phyloP scores from a whole-genome alignment of 2,113 vertebrate species.

The Boulengerochromis microlepis region DNA sequence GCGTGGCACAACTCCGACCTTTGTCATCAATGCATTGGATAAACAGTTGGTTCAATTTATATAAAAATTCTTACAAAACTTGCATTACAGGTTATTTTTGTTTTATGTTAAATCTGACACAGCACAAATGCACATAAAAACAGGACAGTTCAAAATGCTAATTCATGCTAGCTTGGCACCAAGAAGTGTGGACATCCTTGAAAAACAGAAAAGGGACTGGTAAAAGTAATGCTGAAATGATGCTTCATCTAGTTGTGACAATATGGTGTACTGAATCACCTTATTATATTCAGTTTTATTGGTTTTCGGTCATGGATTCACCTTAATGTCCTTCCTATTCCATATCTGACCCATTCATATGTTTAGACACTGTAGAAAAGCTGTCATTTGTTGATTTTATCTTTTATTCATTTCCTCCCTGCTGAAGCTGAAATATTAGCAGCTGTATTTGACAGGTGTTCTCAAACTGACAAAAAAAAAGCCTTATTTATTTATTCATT shows the following conservation, averaged over 20 bases:
- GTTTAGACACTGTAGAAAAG: background rate
- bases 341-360: background rate
- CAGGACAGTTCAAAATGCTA: background rate
- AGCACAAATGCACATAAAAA: background rate
- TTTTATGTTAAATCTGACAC: background rate
- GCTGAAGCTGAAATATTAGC: background rate
- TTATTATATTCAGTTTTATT: background rate
- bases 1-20: rapidly evolving
- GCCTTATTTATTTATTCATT: background rate
- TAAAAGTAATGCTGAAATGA: background rate
- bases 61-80: background rate
- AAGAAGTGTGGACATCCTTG: background rate
- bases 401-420: constrained; percentile 23
- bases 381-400: background rate
- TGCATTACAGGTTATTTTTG: background rate
- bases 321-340: background rate
- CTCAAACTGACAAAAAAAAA: background rate
- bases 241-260: background rate
- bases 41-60: background rate
- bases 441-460: background rate
- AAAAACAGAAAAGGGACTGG: background rate
- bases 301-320: background rate
- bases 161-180: background rate
- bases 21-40: background rate
- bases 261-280: background rate